Base-by-base conservation (phyloP, 1,140 invertebrate genomes). In the Branchinecta lynchi region DNA sequence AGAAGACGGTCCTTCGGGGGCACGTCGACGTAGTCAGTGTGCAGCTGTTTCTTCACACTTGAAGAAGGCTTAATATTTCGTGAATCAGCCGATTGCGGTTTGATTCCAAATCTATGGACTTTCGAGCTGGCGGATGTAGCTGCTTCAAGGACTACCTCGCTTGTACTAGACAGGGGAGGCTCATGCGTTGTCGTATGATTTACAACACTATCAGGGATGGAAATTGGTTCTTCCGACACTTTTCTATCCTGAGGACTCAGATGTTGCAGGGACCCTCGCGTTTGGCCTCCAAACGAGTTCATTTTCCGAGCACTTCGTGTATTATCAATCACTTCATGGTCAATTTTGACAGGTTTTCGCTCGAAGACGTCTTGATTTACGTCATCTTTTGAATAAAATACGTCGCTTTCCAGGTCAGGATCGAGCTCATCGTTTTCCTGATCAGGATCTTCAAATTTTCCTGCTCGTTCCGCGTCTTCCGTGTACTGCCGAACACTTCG, bases 391-490 rank as follows among this genome's bases (percentile, higher is more conserved):
- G 51, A 60, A 20, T 60, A 20, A 60, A 60, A 60, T 6, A 60
- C 17, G 17, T 60, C 51, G 17, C 51, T 60, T 15, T 60, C 51
- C 17, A 60, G 51, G 12, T 60, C 51, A 3, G 51, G 51, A 60
- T 60, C 51, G 51, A 60, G 17, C 32, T 32, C 32, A 32, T 32
- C 32, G 32, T 32, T 32, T 32, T 32, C 32, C 32, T 32, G 32
- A 15, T 20, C 17, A 20, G 51, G 51, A 60, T 60, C 51, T 15
- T 60, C 51, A 60, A 60, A 60, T 60, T 60, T 60, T 60, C 51
- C 51, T 20, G 51, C 6, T 60, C 12, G 17, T 60, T 60, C 51
- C 17, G 51, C 51, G 1, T 60, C 51, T 60, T 60, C 51, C 17
- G 51, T 60, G 51, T 15, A 60, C 17, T 60, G 12, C 17, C 51